phyloP scores from a whole-genome alignment of 2,888 invertebrate genomes.

The Leptura quadrifasciata region DNA sequence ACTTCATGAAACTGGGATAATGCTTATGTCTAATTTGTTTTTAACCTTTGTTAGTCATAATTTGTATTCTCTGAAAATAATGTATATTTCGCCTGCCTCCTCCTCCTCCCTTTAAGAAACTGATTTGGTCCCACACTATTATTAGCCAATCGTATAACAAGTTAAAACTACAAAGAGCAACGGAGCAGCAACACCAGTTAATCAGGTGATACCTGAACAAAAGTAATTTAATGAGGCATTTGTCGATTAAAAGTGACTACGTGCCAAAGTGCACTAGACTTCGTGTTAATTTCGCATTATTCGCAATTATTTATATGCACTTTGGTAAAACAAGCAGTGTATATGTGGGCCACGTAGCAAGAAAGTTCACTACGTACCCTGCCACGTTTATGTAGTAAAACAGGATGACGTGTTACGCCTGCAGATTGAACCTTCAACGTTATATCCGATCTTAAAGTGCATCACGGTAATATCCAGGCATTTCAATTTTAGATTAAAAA shows the following conservation, averaged over 20 bases:
- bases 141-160: no score
- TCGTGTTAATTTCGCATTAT: slow-evolving; percentile 21
- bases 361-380: slow-evolving; percentile 25
- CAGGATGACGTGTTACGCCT: slow-evolving; percentile 30
- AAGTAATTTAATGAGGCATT: no score
- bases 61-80: no score
- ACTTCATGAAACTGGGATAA: no score
- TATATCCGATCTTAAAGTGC: slow-evolving; percentile 9
- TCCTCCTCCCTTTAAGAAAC: no score
- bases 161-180: no score
- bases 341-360: slow-evolving; percentile 29
- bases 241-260: neutral
- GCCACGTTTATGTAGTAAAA: slow-evolving; percentile 36
- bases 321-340: slow-evolving; percentile 15
- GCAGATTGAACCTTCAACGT: slow-evolving; percentile 8
- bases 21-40: no score
- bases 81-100: no score
- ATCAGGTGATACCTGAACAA: no score
- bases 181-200: no score
- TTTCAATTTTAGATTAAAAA: neutral
- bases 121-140: no score
- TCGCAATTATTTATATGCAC: slow-evolving; percentile 23
- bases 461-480: neutral
- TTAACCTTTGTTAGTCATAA: no score
- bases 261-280: slow-evolving; percentile 14